Evolutionary conservation across 2,888 invertebrate species (phyloP), one percentile per base, ranked within the genome.

Genomic region (Epinotia brunnichana): DNA sequence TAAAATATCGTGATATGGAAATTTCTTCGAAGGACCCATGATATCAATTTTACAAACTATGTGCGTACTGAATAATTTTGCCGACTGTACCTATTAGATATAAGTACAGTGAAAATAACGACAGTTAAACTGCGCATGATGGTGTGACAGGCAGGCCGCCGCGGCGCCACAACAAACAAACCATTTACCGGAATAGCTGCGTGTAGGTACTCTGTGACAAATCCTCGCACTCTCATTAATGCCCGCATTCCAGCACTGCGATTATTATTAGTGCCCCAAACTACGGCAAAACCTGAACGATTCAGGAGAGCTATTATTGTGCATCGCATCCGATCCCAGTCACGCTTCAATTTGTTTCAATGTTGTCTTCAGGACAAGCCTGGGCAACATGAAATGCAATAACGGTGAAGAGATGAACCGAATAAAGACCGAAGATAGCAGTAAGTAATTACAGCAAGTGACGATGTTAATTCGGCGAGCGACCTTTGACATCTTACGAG

Each of bases 131-230:
- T 13, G 48, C 72, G 56, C 64, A 63, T 72, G 75, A 77, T 77
- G 62, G 62, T 66, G 74, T 76, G 73, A 70, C 74, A 76, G 71
- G 73, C n/a, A n/a, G 44, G 73, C 73, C 68, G 51, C 75, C 73
- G 68, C 67, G 68, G 64, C 60, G 69, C 59, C 35, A 54, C 71
- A 75, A 78, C 76, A 85, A 84, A 84, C 82, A 79, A 86, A 85
- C 84, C 87, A 86, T 88, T 88, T 85, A 84, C 86, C 85, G 80
- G 82, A 82, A 85, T 79, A 73, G 72, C 76, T 82, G 85, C 89
- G 89, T 87, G 88, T 89, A n/a, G 21, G 89, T 86, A 82, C 81
- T 81, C 80, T 41, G 70, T 35, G 59, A 54, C 56, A 57, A 48
- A 61, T 67, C 71, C 13, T 61, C 60, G 48, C 66, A 61, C 51